These are phyloP conservation scores for Forpus xanthops DNA, from an alignment of 2,797 vertebrate species.

Conservation along the genomic window DNA sequence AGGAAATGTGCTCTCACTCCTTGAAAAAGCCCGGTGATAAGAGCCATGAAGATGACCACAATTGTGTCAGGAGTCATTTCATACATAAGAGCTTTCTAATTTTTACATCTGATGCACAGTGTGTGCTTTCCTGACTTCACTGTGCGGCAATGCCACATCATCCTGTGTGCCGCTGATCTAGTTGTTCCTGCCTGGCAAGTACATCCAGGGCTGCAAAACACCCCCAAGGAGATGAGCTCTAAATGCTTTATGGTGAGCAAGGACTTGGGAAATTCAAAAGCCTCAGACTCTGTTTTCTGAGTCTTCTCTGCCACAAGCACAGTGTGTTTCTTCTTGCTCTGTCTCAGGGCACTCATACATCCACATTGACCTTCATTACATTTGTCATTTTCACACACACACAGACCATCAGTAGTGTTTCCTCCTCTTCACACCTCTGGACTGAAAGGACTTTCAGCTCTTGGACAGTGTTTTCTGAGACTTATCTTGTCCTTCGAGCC, in stretches of 20 bases:
- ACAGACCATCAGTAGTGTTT: not conserved
- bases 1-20: constrained; percentile 27
- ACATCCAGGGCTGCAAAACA: not conserved
- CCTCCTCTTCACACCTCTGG: not conserved
- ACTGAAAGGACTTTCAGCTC: not conserved
- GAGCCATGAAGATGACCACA: not conserved
- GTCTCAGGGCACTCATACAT: not conserved
- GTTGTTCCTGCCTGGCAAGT: not conserved
- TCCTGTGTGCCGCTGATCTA: fast-evolving
- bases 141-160: not conserved
- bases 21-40: not conserved
- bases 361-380: fast-evolving
- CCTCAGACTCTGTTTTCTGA: too few relatives aligned
- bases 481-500: not conserved
- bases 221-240: not conserved
- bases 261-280: fast-evolving
- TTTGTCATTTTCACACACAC: not conserved
- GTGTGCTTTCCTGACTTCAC: fast-evolving
- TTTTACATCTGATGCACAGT: not conserved
- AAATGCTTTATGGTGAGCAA: not conserved
- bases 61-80: not conserved
- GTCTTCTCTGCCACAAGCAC: not conserved
- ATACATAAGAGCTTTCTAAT: not conserved
- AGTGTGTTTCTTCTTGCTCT: not conserved
- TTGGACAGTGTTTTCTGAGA: not conserved